These are phyloP conservation scores for Lates calcarifer DNA, from an alignment of 2,113 vertebrate species.

Conservation along the genomic window DNA sequence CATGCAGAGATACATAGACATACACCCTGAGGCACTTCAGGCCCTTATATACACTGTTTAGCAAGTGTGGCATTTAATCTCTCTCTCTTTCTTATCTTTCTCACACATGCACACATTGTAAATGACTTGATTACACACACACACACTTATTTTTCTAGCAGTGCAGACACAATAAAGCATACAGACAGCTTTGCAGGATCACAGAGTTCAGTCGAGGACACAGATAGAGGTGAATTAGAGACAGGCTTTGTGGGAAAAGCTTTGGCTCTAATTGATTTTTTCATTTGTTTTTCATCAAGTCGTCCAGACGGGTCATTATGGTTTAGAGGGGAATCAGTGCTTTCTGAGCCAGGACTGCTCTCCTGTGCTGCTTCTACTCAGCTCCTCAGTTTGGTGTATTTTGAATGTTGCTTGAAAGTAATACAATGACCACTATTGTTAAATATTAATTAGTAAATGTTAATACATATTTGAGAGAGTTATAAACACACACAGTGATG, in stretches of 20 bases:
- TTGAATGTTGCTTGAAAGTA: neutral
- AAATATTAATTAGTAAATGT: neutral
- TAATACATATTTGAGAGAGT: too few relatives aligned
- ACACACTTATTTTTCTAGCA: neutral
- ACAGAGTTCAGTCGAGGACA: neutral
- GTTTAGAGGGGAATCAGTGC: slow-evolving; percentile 3
- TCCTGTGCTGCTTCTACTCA: neutral
- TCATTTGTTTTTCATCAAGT: slow-evolving; percentile 38
- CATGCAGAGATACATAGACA: too few relatives aligned
- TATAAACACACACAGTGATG: neutral
- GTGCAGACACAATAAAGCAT: neutral
- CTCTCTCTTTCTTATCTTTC: neutral
- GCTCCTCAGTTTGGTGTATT: neutral
- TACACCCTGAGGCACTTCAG: neutral
- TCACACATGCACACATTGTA: neutral
- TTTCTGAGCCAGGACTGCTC: neutral
- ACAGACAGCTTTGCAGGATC: neutral
- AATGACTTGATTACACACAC: neutral
- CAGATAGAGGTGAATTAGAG: slow-evolving; percentile 4
- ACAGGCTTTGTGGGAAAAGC: slow-evolving; percentile 3
- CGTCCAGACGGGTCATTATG: slow-evolving; percentile 6
- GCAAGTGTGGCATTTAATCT: slow-evolving; percentile 1
- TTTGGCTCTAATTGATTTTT: slow-evolving; percentile 29
- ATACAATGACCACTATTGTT: neutral
- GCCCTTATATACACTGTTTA: neutral